Percentiles rank a stretch among this genome's conserved stretches.
Evolutionary conservation across 2,113 vertebrate genomes (phyloP).

Genomic region (Zosterops borbonicus): DNA sequence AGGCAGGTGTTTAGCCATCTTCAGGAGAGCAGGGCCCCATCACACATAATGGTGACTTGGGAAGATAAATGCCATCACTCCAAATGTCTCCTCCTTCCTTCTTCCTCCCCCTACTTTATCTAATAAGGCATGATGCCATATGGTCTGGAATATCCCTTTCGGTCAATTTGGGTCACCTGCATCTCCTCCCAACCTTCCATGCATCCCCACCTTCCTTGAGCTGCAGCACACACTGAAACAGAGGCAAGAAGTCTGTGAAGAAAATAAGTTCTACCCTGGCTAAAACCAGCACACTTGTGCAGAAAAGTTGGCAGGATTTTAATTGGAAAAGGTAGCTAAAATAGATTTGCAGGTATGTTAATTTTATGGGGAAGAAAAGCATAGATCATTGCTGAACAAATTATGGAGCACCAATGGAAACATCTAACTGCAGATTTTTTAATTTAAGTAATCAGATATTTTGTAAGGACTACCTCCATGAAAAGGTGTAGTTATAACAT

Average conservation of each 20-base stretch:
- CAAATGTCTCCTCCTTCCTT: background rate
- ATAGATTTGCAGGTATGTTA: background rate
- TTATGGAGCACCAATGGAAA: background rate
- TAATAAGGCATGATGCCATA: background rate
- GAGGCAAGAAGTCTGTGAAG: background rate
- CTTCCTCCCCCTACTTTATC: background rate
- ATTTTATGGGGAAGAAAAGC: background rate
- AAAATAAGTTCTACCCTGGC: background rate
- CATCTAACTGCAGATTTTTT: background rate
- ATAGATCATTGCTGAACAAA: background rate
- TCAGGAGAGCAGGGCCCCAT: background rate
- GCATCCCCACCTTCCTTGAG: background rate
- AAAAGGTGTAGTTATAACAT: background rate
- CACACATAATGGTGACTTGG: background rate
- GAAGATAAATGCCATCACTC: accelerated
- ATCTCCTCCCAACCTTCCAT: background rate
- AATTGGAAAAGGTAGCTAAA: background rate
- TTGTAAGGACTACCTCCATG: background rate
- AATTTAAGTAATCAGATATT: background rate
- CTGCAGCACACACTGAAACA: background rate
- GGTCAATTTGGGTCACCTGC: background rate
- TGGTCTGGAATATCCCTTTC: background rate
- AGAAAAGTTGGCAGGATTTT: background rate
- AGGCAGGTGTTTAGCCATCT: background rate
- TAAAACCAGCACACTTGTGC: background rate